Base-by-base conservation (phyloP, 1,140 invertebrate species). In the Triops longicaudatus region DNA sequence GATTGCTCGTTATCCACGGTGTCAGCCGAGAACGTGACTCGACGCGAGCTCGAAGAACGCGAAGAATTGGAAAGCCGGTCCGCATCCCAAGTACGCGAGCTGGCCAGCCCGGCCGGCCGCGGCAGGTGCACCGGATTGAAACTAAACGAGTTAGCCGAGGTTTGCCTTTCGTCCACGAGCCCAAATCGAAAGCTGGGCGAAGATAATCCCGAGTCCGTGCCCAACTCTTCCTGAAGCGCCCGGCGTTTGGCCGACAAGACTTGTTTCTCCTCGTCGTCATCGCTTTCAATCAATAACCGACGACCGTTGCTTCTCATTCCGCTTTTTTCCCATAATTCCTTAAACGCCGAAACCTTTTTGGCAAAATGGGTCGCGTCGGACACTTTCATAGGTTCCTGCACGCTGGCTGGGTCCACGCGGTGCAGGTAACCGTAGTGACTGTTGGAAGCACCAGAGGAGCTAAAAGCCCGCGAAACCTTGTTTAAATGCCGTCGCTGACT, bases 21-120 rank as follows among this genome's bases (percentile, higher is more conserved):
- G 42, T 77, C 76, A 26, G 76, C 76, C 22, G 76, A 77, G 26
- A 77, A 77, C 10, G 76, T 77, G 42, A 77, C 76, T 44, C 76
- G 76, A 72, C 76, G n/a, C 71, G 71, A 77, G 41, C 76, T 73
- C 11, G 76, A 77, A 22, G 76, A 77, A 73, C 76, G 71, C 28
- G 76, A 77, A 26, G 74, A 75, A 50, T 75, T 75, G 7, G 74
- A 75, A 22, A 27, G 74, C 17, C 74, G 74, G 26, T 75, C 74
- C 41, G 43, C 42, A 50, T 75, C 74, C 26, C 43, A 75, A 17
- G 72, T 43, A 75, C 74, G 74, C 37, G 76, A 22, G 72, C n/a
- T 2, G 41, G 17, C 10, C 7, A 44, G 12, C 6, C 76, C 76
- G 37, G 72, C 72, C 14, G 43, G 17, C 10, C 41, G 43, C 12